Base-by-base conservation (phyloP, 2,113 vertebrate species). In the Pterocles gutturalis region DNA sequence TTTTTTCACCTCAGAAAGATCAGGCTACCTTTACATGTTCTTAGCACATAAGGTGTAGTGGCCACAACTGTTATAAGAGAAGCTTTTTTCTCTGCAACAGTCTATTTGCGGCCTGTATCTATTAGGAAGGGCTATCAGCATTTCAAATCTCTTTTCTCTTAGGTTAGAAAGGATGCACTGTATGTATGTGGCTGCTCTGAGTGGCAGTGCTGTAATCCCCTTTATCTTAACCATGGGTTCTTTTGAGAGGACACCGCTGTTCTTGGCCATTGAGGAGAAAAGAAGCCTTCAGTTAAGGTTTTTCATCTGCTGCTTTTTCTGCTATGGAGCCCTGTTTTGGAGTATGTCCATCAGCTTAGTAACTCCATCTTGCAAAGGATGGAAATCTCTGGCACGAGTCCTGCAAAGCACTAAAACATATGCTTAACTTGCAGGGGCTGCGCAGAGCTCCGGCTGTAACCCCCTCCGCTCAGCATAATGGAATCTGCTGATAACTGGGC, bases 361-460 rank as follows among this genome's bases (percentile, higher is more conserved):
- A 80, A 77, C 49, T 95, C 87, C 57, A 20, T 83, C 70, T 81
- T 91, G 73, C 20, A 89, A 85, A 72, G 83, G 81, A 71, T 72
- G 87, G 83, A 70, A 75, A 79, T 91, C 94, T 94, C 96, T 97
- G 95, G 97, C 94, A 96, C 9, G 18, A 87, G 91, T 97, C 94
- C 95, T 96, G 75, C 94, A 96, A 87, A 97, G 92, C 96, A 97
- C 96, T 97, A 95, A 95, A 94, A 89, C 86, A 14, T 76, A 22
- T 79, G 89, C 33, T 94, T 87, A 45, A 96, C 95, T 87, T 19
- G 66, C 83, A 82, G 89, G 66, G 78, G 81, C 94, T 61, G 18
- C 0, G 1, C 91, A 61, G 81, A 54, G 87, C 89, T 90, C 77
- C 1, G 3, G 49, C 87, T 85, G 61, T 57, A 79, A 3, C n/a